Conservation (phyloP, 2,888 invertebrate species). For the Onchidella celtica region DNA sequence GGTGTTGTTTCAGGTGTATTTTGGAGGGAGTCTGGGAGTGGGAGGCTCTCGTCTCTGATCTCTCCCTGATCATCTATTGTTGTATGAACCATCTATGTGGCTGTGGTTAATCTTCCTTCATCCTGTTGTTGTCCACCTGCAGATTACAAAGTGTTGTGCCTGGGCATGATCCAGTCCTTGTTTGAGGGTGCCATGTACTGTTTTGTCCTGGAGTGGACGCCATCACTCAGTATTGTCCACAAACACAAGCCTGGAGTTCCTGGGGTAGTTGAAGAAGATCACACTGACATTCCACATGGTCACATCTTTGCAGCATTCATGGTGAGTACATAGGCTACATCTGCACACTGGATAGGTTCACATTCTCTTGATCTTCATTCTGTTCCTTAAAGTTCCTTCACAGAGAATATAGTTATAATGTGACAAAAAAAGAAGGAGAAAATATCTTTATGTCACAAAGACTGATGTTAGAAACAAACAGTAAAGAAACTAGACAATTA, state of each 20-base stretch:
- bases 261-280: slow-evolving; percentile 60
- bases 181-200: slow-evolving; percentile 83
- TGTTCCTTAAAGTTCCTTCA: no score
- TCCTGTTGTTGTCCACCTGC: slow-evolving; percentile 24
- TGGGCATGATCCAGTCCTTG: slow-evolving; percentile 82
- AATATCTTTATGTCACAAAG: not conserved
- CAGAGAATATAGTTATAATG: no score
- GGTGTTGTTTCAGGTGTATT: no score
- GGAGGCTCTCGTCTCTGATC: no score
- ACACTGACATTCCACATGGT: slow-evolving; percentile 81
- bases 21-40: no score
- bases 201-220: slow-evolving; percentile 83
- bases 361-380: no score
- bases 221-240: slow-evolving; percentile 78
- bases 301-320: slow-evolving; percentile 82
- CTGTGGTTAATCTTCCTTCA: no score
- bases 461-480: no score
- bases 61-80: no score
- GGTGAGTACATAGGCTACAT: slow-evolving; percentile 66
- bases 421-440: not conserved
- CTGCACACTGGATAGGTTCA: not conserved
- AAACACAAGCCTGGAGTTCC: slow-evolving; percentile 46
- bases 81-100: no score
- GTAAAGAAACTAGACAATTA: no score
- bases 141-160: slow-evolving; percentile 81